Percentiles rank a stretch among this genome's conserved stretches.
Evolutionary conservation across 2,113 vertebrate genomes (phyloP).

Genomic region (Poecile atricapillus): DNA sequence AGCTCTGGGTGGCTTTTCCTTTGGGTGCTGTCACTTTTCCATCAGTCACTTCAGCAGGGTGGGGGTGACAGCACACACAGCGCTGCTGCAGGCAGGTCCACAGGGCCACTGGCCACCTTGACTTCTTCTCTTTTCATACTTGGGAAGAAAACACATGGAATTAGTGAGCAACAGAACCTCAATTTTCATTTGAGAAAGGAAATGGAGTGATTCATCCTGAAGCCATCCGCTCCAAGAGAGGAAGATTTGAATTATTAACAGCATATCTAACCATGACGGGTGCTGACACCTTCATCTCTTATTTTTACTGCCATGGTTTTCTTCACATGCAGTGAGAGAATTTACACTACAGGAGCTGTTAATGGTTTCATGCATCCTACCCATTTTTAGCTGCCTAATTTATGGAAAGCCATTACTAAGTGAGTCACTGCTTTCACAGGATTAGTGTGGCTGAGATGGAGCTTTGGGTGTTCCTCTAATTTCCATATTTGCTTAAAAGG

Average conservation of each 20-base stretch:
- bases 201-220: conserved; percentile 21
- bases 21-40: accelerated
- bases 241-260: conserved; percentile 34
- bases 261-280: not conserved
- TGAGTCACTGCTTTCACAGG: conserved; percentile 61
- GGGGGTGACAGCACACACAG: not conserved
- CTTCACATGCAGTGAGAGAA: conserved; percentile 45
- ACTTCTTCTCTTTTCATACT: not conserved
- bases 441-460: conserved; percentile 26
- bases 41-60: not conserved
- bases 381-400: conserved; percentile 55
- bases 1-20: not conserved
- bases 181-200: conserved; percentile 23
- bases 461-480: conserved; percentile 2
- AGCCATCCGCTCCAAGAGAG: not conserved
- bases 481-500: conserved; percentile 34
- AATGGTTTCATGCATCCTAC: conserved; percentile 50
- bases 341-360: conserved; percentile 49
- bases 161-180: not conserved
- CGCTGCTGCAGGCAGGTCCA: not conserved
- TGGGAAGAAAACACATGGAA: not conserved
- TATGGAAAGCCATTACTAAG: conserved; percentile 44
- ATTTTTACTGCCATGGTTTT: conserved; percentile 35
- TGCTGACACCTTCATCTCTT: conserved; percentile 41
- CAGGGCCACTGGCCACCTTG: not conserved